These are phyloP conservation scores for Drosophila putrida DNA, from an alignment of 2,888 invertebrate species.

Conservation along the genomic window DNA sequence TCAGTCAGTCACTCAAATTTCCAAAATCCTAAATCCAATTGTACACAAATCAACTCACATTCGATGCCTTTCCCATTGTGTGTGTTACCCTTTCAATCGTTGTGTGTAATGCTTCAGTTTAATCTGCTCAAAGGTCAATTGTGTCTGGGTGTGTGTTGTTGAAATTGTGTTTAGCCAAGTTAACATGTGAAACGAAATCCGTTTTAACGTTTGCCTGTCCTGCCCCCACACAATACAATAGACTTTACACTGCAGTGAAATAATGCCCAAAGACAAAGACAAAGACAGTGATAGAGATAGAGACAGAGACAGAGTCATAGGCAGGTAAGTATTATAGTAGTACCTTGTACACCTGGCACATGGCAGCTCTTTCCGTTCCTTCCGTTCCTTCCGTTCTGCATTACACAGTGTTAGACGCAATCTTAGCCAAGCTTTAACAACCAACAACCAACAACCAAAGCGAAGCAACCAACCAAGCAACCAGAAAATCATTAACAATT, in stretches of 20 bases:
- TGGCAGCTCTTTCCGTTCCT: not conserved
- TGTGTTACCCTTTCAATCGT: not conserved
- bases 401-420: not conserved
- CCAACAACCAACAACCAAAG: no score
- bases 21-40: no score
- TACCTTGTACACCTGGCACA: not conserved
- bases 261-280: not conserved
- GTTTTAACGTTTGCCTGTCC: not conserved
- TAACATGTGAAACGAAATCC: not conserved
- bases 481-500: constrained; percentile 9
- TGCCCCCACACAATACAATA: not conserved
- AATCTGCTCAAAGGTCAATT: not conserved
- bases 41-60: not conserved
- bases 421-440: not conserved
- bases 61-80: not conserved
- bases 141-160: not conserved
- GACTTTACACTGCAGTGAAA: not conserved
- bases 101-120: not conserved
- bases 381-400: not conserved
- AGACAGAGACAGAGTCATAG: not conserved
- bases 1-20: not conserved
- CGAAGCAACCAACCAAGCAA: not conserved
- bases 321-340: not conserved
- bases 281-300: no score
- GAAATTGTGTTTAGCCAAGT: not conserved